These are phyloP conservation scores for Meleagris gallopavo DNA, from an alignment of 2,113 vertebrate genomes.

Conservation along the genomic window DNA sequence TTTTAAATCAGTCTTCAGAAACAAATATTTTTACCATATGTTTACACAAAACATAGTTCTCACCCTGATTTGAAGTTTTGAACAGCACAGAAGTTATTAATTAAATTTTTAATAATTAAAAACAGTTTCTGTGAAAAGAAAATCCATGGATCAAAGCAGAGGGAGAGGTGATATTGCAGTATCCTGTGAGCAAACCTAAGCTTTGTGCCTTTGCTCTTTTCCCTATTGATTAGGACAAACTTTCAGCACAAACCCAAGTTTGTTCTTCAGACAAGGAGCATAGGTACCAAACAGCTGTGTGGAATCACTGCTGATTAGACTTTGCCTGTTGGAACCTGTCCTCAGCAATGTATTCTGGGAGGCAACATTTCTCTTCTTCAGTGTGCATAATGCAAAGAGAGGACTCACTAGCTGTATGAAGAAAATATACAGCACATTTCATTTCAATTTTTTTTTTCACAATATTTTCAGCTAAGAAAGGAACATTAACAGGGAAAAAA, in stretches of 20 bases:
- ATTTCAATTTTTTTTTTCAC: neutral
- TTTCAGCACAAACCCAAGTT: neutral
- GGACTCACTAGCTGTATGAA: neutral
- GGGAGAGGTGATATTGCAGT: neutral
- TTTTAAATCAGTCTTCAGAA: neutral
- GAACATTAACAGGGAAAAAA: neutral
- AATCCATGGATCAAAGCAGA: neutral
- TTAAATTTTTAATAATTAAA: conserved; percentile 33
- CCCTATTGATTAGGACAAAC: neutral
- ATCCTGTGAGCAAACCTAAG: neutral
- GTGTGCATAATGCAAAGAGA: neutral
- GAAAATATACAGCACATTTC: neutral
- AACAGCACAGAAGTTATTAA: neutral
- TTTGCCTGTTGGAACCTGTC: neutral
- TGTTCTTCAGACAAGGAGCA: neutral
- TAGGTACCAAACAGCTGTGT: neutral
- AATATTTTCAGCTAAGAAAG: neutral
- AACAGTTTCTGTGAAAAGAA: neutral
- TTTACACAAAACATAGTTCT: neutral
- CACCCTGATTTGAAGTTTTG: neutral
- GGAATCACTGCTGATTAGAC: neutral
- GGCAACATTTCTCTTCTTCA: neutral
- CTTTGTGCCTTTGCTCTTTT: neutral
- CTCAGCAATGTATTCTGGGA: neutral
- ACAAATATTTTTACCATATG: neutral